Conservation (phyloP, 2,888 invertebrate species). For the Hypomecis atomaria region DNA sequence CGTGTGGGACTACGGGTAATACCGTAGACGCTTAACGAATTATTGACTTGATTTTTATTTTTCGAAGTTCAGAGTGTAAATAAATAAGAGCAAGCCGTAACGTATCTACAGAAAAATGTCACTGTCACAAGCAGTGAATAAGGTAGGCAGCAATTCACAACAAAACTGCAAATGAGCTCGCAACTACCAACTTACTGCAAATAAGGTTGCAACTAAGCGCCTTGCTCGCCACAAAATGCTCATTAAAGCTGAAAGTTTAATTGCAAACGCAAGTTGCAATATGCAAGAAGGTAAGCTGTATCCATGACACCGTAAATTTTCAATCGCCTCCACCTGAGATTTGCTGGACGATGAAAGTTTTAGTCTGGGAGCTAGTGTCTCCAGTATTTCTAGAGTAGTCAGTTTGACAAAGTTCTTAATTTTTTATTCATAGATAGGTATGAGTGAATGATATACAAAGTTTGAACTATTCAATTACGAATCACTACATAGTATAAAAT, state of each 20-base stretch:
- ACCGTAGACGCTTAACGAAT: too few relatives aligned
- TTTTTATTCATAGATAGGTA: too few relatives aligned
- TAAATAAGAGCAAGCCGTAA: too few relatives aligned
- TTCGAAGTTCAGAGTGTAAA: too few relatives aligned
- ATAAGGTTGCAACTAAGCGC: constrained; percentile 12
- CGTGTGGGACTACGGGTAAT: too few relatives aligned
- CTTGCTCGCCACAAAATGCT: constrained; percentile 18
- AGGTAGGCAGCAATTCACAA: constrained; percentile 17
- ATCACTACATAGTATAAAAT: too few relatives aligned
- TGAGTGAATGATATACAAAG: too few relatives aligned
- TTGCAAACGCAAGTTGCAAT: constrained; percentile 18
- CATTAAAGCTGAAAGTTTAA: constrained; percentile 26
- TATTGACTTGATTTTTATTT: too few relatives aligned
- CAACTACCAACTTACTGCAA: constrained; percentile 19
- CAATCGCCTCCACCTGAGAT: constrained; percentile 5
- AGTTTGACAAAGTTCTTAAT: too few relatives aligned
- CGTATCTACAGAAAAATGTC: too few relatives aligned
- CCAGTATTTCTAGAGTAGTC: too few relatives aligned
- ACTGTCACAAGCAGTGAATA: constrained; percentile 3
- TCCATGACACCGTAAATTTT: constrained; percentile 19
- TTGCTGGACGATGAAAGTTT: constrained; percentile 11
- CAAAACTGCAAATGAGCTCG: constrained; percentile 24
- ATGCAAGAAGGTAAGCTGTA: constrained; percentile 11
- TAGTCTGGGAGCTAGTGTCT: constrained; percentile 9
- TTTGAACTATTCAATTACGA: too few relatives aligned